Percentiles rank a stretch among this genome's conserved stretches.
Evolutionary conservation across 2,797 vertebrate species (phyloP).

Genomic region (Acrossocheilus wenchowensis): DNA sequence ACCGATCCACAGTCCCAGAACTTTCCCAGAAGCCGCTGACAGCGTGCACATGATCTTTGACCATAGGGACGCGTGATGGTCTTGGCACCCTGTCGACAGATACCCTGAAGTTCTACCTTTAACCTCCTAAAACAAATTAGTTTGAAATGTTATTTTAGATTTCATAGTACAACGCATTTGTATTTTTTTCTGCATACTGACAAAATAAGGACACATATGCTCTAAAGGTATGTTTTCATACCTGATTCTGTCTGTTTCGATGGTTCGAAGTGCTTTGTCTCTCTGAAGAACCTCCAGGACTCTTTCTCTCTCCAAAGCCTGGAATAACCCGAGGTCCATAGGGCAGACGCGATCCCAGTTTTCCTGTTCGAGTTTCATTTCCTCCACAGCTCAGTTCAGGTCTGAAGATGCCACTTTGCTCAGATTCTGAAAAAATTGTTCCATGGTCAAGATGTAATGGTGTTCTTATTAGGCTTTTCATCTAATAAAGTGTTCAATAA

Average conservation of each 20-base stretch:
- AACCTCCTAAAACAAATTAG: slow-evolving; percentile 78
- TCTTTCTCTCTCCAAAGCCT: slow-evolving; percentile 80
- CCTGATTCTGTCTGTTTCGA: slow-evolving; percentile 89
- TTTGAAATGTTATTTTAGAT: neutral
- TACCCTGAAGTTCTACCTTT: slow-evolving; percentile 84
- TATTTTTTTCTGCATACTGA: slow-evolving; percentile 58
- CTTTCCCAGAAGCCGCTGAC: slow-evolving; percentile 81
- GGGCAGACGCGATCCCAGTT: neutral
- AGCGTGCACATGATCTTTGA: slow-evolving; percentile 86
- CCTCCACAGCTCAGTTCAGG: neutral
- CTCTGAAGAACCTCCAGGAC: slow-evolving; percentile 88
- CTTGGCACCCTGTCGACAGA: slow-evolving; percentile 78
- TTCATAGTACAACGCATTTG: neutral
- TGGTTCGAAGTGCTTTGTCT: slow-evolving; percentile 82
- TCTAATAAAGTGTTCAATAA: neutral
- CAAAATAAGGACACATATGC: too few species aligned
- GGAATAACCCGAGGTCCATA: slow-evolving; percentile 79
- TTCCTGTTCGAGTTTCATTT: slow-evolving; percentile 44
- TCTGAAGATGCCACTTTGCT: neutral
- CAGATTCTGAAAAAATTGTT: neutral
- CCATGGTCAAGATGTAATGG: too few species aligned
- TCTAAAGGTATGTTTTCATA: neutral
- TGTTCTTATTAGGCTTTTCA: neutral
- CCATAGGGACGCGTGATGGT: slow-evolving; percentile 67
- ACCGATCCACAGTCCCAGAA: slow-evolving; percentile 84